These are phyloP conservation scores for Anoura caudifer DNA, from an alignment of 2,113 vertebrate genomes.

Conservation along the genomic window DNA sequence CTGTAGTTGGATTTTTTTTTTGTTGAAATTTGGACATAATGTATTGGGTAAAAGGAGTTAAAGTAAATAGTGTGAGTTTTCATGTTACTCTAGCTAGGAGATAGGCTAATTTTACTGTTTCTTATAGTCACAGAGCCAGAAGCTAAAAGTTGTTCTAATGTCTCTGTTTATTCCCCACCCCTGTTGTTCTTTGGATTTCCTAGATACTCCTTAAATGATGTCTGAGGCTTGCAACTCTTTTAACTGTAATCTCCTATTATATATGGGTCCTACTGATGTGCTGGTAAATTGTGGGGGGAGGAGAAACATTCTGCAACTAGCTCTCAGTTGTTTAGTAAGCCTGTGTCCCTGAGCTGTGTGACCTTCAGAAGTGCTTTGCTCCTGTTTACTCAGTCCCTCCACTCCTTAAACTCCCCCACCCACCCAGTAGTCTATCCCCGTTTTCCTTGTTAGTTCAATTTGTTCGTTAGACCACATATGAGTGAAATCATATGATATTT, in stretches of 20 bases:
- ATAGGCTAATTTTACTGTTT: background rate
- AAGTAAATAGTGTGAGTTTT: background rate
- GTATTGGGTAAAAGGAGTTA: background rate
- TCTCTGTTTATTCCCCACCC: background rate
- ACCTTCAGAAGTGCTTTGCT: background rate
- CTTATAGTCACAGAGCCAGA: background rate
- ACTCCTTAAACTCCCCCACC: too few species aligned
- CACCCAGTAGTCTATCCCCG: too few species aligned
- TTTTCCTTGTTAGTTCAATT: too few species aligned
- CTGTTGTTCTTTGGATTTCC: background rate
- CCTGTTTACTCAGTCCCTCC: too few species aligned
- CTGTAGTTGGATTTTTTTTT: background rate
- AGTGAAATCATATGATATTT: too few species aligned
- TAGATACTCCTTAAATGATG: background rate
- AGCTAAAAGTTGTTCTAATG: background rate
- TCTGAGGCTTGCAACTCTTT: background rate
- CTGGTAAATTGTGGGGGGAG: background rate
- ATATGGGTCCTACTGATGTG: background rate
- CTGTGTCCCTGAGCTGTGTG: background rate
- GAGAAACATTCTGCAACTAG: background rate
- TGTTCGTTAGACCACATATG: too few species aligned
- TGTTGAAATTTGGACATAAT: background rate
- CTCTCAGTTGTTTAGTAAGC: background rate
- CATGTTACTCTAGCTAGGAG: background rate
- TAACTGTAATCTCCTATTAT: background rate